Evolutionary conservation across 2,113 vertebrate species (phyloP), one percentile per base, ranked within the genome.

Genomic region (Atractosteus spatula): DNA sequence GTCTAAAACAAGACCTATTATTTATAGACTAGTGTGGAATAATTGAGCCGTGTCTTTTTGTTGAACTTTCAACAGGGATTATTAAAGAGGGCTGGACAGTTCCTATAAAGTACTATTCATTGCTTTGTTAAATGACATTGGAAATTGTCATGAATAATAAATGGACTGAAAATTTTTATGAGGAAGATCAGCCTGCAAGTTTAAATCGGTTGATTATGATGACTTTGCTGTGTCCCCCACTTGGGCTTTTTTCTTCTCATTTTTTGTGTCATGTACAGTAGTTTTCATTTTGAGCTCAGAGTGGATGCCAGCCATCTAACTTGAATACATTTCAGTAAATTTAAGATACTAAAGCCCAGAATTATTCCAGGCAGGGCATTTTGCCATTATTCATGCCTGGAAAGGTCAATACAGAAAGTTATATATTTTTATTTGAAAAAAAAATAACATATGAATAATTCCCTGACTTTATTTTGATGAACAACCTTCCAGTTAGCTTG

Each of bases 101-200:
- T 76, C 77, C 72, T 75, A 71, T 79, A 76, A 78, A 84, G 81
- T 72, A 71, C 73, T 70, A 66, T 72, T 62, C 44, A 47, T 13
- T 12, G 17, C 68, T 84, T 79, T 85, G 71, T 78, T 82, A 75
- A 66, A 69, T 77, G 78, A 74, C 81, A 74, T 65, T 55, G 66
- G 71, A 69, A 75, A 79, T 72, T 68, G 76, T 68, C 54, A 85
- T 85, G 81, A 88, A 83, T 87, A 85, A 85, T 78, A 72, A 79
- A 84, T 80, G 71, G 54, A 65, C 72, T 79, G 73, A 68, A 78
- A 83, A 87, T 85, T 87, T 83, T 80, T 80, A 77, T 42, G 62
- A 76, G 83, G 79, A 83, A 81, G 81, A 86, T 81, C 80, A 81
- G 78, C 74, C 72, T 7, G 3, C 16, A 71, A 74, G 76, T 74